A percentile compares a stretch with the other conserved stretches of the same genome.
Evolutionary conservation across 2,797 vertebrate species (phyloP).

Genomic region (Takifugu ocellatus): DNA sequence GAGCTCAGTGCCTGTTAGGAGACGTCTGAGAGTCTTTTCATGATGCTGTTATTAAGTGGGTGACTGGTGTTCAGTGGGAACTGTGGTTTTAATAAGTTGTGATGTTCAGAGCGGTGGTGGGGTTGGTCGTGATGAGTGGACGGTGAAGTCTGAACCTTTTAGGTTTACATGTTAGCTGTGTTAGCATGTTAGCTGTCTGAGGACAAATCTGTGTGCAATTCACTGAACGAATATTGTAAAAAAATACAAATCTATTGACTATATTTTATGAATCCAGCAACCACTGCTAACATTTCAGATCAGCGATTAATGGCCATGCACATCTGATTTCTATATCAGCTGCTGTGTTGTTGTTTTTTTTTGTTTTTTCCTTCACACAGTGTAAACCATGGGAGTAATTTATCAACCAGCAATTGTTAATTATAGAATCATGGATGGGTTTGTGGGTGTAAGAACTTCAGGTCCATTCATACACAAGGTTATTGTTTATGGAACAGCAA

Average conservation of each 20-base stretch:
- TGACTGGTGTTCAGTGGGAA: constrained; percentile 16
- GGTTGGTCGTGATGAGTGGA: constrained; percentile 14
- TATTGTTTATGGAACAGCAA: not conserved
- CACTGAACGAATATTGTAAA: not conserved
- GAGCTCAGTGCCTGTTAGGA: not conserved
- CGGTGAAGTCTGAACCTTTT: not conserved
- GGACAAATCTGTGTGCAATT: constrained; percentile 37
- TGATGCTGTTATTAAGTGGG: constrained; percentile 16
- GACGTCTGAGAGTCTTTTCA: not conserved
- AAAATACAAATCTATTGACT: not conserved
- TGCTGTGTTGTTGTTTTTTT: not conserved
- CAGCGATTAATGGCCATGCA: too few species aligned
- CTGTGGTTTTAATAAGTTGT: constrained; percentile 1
- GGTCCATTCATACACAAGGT: too few species aligned
- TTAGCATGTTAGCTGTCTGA: constrained; percentile 19
- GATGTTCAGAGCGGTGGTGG: constrained; percentile 13
- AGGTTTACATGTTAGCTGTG: not conserved
- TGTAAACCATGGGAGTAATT: too few species aligned
- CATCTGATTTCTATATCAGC: too few species aligned
- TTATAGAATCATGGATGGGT: too few species aligned
- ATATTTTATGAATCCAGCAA: not conserved
- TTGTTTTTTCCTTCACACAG: not conserved
- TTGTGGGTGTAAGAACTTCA: too few species aligned
- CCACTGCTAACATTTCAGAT: too few species aligned
- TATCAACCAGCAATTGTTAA: too few species aligned